A percentile compares a stretch with the other conserved stretches of the same genome.
Evolutionary conservation across 2,888 invertebrate species (phyloP).

Genomic region (Harmothoe impar): DNA sequence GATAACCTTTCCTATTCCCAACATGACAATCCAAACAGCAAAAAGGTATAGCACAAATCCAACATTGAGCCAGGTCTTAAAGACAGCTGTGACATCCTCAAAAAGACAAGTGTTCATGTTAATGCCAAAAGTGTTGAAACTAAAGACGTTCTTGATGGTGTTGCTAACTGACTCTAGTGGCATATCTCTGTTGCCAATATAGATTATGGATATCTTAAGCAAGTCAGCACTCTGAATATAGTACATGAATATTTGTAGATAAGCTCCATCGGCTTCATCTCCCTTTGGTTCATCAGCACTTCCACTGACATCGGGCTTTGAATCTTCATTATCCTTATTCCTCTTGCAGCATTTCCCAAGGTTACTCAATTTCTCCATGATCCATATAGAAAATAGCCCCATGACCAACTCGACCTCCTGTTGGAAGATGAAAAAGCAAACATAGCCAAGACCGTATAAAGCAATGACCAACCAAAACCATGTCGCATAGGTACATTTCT

Average conservation of each 20-base stretch:
- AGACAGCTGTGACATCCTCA: slow-evolving; percentile 54
- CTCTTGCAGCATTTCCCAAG: neutral
- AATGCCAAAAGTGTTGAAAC: slow-evolving; percentile 59
- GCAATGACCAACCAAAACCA: slow-evolving; percentile 58
- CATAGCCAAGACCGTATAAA: slow-evolving; percentile 68
- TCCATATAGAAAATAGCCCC: slow-evolving; percentile 17
- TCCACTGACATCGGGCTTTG: neutral
- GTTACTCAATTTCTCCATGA: neutral
- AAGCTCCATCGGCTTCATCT: slow-evolving; percentile 5
- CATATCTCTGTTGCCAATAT: slow-evolving; percentile 20
- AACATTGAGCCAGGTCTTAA: slow-evolving; percentile 47
- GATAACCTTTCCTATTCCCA: neutral
- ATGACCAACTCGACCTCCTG: slow-evolving; percentile 61
- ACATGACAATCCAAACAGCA: slow-evolving; percentile 6
- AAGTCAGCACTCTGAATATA: slow-evolving; percentile 67
- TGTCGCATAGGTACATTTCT: slow-evolving; percentile 50
- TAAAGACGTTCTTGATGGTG: slow-evolving; percentile 49
- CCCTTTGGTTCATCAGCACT: neutral
- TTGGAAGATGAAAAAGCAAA: slow-evolving; percentile 68
- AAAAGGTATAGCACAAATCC: slow-evolving; percentile 47
- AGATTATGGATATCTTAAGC: slow-evolving; percentile 61
- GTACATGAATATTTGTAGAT: slow-evolving; percentile 69
- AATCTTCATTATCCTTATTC: neutral
- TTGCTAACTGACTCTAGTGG: slow-evolving; percentile 33
- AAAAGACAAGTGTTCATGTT: slow-evolving; percentile 57